Percentiles rank a stretch among this genome's conserved stretches.
These are phyloP conservation scores for Heteronetta atricapilla DNA, from an alignment of 2,113 vertebrate species.

Conservation along the genomic window DNA sequence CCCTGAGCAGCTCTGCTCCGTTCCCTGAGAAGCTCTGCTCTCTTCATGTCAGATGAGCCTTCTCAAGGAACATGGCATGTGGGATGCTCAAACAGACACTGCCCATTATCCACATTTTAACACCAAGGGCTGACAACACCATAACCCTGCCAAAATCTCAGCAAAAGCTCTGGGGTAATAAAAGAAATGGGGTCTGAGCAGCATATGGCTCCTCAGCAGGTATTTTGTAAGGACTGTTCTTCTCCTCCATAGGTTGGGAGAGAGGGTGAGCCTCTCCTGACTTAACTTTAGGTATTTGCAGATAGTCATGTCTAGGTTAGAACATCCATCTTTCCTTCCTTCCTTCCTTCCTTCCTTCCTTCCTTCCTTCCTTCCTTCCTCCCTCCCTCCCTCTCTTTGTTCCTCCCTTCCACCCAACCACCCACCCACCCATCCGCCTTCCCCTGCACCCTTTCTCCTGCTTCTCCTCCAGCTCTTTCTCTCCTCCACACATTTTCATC, in stretches of 20 bases:
- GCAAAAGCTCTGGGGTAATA: not conserved
- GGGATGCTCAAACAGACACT: not conserved
- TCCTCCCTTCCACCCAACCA: not conserved
- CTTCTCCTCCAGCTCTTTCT: too few relatives aligned
- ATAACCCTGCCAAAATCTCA: accelerated
- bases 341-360: not conserved
- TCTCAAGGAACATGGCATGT: not conserved
- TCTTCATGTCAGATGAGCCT: accelerated
- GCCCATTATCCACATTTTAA: accelerated
- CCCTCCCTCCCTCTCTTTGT: not conserved
- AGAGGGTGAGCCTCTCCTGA: not conserved
- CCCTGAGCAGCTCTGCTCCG: not conserved
- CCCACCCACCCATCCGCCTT: not conserved
- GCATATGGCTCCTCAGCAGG: accelerated
- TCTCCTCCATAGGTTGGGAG: not conserved
- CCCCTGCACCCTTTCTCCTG: not conserved
- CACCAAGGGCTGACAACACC: accelerated
- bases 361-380: not conserved
- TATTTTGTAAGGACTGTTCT: not conserved
- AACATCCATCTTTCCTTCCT: not conserved
- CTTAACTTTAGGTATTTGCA: not conserved
- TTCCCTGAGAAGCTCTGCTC: not conserved
- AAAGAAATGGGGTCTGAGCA: not conserved
- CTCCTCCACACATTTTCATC: accelerated
- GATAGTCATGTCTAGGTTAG: not conserved